phyloP scores from a whole-genome alignment of 2,113 vertebrate species.

The Plotosus lineatus region DNA sequence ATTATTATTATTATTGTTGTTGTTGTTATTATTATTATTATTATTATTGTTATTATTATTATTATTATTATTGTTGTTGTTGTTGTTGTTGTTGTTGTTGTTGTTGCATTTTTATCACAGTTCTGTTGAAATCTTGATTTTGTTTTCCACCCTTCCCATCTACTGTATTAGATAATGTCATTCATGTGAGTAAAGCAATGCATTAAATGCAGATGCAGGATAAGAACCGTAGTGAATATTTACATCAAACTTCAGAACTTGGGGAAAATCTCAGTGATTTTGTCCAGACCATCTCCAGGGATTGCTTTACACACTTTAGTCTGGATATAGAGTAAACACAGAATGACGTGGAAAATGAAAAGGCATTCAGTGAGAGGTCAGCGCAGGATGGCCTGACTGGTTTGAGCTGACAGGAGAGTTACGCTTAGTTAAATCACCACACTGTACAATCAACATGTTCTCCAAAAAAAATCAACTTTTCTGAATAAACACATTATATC shows the following conservation, averaged over 20 bases:
- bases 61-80: no score
- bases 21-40: no score
- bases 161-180: not conserved
- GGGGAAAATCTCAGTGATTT: not conserved
- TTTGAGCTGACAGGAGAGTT: not conserved
- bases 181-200: not conserved
- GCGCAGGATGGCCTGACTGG: not conserved
- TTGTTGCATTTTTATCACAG: no score
- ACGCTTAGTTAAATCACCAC: not conserved
- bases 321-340: not conserved
- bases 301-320: not conserved
- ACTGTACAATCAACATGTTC: not conserved
- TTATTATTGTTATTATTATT: no score
- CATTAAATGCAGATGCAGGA: not conserved
- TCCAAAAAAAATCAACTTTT: not conserved
- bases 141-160: no score
- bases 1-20: no score
- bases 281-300: not conserved
- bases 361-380: not conserved
- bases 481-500: not conserved
- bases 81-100: no score
- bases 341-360: not conserved
- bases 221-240: not conserved
- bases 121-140: no score
- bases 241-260: not conserved